Evolutionary conservation across 2,113 vertebrate species (phyloP).

Genomic region (Psophia crepitans): DNA sequence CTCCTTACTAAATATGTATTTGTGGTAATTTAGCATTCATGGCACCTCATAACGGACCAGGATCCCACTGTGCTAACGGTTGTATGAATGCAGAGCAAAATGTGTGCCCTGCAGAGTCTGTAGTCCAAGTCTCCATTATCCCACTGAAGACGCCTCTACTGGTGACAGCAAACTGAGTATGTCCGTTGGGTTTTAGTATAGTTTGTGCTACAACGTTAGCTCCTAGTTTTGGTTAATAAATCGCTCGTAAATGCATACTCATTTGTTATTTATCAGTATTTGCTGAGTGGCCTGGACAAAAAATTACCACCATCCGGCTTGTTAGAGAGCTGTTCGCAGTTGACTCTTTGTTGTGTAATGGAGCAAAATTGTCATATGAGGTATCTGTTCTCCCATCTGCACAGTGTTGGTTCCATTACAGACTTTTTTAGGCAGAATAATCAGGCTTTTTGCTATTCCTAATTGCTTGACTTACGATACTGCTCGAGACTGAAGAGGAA

Average conservation of each 20-base stretch:
- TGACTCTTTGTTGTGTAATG: conserved; percentile 32
- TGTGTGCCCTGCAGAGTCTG: conserved; percentile 22
- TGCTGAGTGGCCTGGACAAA: neutral
- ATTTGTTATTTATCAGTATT: conserved; percentile 25
- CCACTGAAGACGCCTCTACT: neutral
- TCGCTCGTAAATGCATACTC: neutral
- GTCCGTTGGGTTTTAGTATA: neutral
- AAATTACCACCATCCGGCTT: conserved; percentile 1
- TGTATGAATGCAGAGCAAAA: neutral
- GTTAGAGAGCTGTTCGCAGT: conserved; percentile 1
- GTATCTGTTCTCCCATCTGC: conserved; percentile 34
- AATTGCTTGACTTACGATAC: conserved; percentile 17
- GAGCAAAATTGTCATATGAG: conserved; percentile 17
- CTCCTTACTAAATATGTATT: conserved; percentile 50
- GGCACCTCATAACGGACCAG: conserved; percentile 12
- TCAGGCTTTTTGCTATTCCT: conserved; percentile 38
- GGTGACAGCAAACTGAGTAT: conserved; percentile 10
- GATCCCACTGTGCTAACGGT: conserved; percentile 26
- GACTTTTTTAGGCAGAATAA: conserved; percentile 29
- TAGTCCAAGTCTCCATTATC: conserved; percentile 19
- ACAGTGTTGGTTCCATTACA: conserved; percentile 11
- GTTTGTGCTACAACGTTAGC: neutral
- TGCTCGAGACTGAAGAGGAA: conserved; percentile 6
- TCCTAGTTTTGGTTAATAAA: conserved; percentile 13
- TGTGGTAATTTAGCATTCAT: conserved; percentile 37